phyloP scores from a whole-genome alignment of 1,140 invertebrate species.

The Ostrea denselamellosa region DNA sequence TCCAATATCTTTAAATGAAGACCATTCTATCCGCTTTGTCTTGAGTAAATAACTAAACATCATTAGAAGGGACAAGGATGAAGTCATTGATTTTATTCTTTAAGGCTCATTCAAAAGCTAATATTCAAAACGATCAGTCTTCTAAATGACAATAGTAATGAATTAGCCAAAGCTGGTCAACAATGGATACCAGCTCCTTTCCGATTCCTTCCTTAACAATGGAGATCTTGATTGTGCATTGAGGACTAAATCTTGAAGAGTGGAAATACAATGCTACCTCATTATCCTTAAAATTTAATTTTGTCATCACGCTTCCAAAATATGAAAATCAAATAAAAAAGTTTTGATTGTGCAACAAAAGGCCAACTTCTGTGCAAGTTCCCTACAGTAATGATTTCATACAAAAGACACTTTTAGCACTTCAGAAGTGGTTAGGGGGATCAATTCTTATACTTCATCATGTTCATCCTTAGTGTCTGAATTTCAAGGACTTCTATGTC shows the following conservation, averaged over 20 bases:
- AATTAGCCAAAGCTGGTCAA: conserved; percentile 28
- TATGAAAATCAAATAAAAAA: conserved; percentile 25
- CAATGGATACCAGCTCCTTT: neutral
- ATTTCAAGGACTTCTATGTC: conserved; percentile 20
- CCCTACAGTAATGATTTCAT: conserved; percentile 11
- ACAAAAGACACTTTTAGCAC: neutral
- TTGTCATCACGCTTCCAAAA: neutral
- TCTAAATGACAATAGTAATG: conserved; percentile 45
- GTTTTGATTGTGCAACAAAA: conserved; percentile 11
- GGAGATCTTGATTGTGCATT: conserved; percentile 13
- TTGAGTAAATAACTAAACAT: conserved; percentile 26
- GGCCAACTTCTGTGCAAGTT: neutral
- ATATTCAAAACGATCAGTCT: conserved; percentile 39
- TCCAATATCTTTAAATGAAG: conserved; percentile 41
- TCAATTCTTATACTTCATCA: neutral
- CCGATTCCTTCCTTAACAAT: conserved; percentile 12
- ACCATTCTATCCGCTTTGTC: conserved; percentile 1
- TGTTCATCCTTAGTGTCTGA: neutral
- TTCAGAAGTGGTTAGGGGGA: neutral
- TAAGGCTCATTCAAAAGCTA: conserved; percentile 40
- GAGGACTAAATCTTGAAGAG: neutral
- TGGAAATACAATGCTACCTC: neutral
- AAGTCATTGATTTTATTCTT: conserved; percentile 38
- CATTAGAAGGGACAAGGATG: neutral
- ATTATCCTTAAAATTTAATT: conserved; percentile 10